Evolutionary conservation across 2,888 invertebrate species (phyloP).

Genomic region (Crocallis elinguaria): DNA sequence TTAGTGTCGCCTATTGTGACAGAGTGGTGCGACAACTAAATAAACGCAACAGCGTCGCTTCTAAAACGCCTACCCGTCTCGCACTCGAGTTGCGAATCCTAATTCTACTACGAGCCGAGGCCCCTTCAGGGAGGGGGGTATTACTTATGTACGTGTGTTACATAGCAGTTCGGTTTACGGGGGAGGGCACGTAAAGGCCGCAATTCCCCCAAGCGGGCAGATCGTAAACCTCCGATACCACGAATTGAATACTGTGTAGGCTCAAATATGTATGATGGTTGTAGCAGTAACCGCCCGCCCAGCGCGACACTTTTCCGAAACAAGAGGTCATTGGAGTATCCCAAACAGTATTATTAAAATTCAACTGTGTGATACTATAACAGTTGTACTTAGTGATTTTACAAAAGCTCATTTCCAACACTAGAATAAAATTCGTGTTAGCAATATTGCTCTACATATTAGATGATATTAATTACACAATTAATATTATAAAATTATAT

Average conservation of each 20-base stretch:
- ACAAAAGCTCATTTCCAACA: not conserved
- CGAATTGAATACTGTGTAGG: slow-evolving; percentile 77
- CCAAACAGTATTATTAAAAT: not conserved
- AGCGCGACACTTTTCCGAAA: slow-evolving; percentile 38
- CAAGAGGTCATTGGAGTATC: slow-evolving; percentile 17
- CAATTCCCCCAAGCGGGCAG: slow-evolving; percentile 81
- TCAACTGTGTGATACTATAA: not conserved
- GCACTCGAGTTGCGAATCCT: slow-evolving; percentile 71
- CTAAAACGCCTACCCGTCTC: slow-evolving; percentile 53
- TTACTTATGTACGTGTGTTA: slow-evolving; percentile 72
- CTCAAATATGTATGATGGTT: slow-evolving; percentile 70
- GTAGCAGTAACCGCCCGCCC: slow-evolving; percentile 55
- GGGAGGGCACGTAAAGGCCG: slow-evolving; percentile 74
- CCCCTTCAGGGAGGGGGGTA: slow-evolving; percentile 61
- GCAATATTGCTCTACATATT: too few species aligned
- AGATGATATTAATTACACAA: too few species aligned
- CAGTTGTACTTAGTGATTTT: not conserved
- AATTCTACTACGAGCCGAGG: slow-evolving; percentile 71
- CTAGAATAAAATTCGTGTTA: too few species aligned
- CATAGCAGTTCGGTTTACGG: slow-evolving; percentile 58
- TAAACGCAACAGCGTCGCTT: slow-evolving; percentile 51
- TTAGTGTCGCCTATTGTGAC: slow-evolving; percentile 29
- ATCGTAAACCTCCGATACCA: slow-evolving; percentile 82
- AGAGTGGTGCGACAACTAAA: slow-evolving; percentile 42
- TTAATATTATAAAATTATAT: too few species aligned